These are phyloP conservation scores for Sinhomidia bicolor DNA, from an alignment of 2,888 invertebrate genomes.

Conservation along the genomic window DNA sequence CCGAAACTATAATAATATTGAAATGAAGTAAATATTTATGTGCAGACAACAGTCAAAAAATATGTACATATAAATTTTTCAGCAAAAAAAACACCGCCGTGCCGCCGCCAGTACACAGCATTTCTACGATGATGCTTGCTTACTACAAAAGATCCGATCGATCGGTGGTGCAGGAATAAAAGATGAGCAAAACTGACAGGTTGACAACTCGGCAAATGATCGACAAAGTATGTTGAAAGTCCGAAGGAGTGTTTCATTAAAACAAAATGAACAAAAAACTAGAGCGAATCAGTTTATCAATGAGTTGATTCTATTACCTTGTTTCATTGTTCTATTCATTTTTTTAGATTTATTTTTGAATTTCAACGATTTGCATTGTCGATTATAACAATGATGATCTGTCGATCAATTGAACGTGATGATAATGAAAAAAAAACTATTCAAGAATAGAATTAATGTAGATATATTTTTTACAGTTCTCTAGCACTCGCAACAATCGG, in stretches of 20 bases:
- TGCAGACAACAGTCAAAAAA: background rate
- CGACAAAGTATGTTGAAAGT: background rate
- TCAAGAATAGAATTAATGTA: slow-evolving; percentile 27
- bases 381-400: slow-evolving; percentile 10
- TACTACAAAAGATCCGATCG: too few species aligned
- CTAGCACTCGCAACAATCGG: background rate
- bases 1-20: slow-evolving; percentile 7
- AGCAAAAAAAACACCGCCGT: background rate
- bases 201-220: slow-evolving; percentile 32
- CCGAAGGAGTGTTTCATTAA: slow-evolving; percentile 13
- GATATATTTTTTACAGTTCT: background rate
- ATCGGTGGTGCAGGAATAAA: slow-evolving; percentile 35
- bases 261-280: background rate
- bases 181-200: slow-evolving; percentile 39
- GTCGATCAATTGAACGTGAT: background rate
- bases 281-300: background rate
- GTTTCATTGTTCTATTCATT: background rate
- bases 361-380: background rate
- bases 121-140: too few species aligned
- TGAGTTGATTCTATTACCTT: slow-evolving; percentile 10
- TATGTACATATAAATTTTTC: background rate
- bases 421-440: too few species aligned
- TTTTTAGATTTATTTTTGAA: background rate
- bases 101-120: background rate
- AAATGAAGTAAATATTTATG: background rate